Evolutionary conservation across 2,888 invertebrate species (phyloP).

Genomic region (Epirrhoe tristata): DNA sequence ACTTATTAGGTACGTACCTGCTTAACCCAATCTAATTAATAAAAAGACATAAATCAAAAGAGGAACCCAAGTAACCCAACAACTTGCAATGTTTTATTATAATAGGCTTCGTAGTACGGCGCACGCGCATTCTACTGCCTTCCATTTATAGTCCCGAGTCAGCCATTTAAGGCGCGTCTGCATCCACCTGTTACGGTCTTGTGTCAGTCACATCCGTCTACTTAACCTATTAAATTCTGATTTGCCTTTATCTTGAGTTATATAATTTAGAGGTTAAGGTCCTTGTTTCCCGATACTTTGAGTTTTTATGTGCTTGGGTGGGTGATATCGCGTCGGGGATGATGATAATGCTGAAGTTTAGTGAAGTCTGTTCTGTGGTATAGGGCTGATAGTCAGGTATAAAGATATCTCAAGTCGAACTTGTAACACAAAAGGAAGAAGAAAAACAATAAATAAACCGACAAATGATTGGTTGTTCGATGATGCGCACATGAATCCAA

Average conservation of each 20-base stretch:
- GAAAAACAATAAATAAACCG: not conserved
- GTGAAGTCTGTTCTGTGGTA: too few relatives aligned
- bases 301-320: too few relatives aligned
- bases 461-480: not conserved
- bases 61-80: slow-evolving; percentile 11
- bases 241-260: slow-evolving; percentile 47
- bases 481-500: not conserved
- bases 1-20: too few relatives aligned
- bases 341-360: too few relatives aligned
- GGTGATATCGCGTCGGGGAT: too few relatives aligned
- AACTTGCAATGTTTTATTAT: slow-evolving; percentile 26
- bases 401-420: too few relatives aligned
- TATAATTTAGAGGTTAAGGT: slow-evolving; percentile 25
- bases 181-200: slow-evolving; percentile 59
- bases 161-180: slow-evolving; percentile 65
- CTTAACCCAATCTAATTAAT: not conserved
- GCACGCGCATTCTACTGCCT: slow-evolving; percentile 72
- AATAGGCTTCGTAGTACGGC: slow-evolving; percentile 37
- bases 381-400: too few relatives aligned
- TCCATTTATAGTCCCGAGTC: slow-evolving; percentile 67
- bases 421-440: not conserved
- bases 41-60: slow-evolving; percentile 19
- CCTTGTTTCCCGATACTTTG: not conserved
- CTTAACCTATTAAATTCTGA: slow-evolving; percentile 62
- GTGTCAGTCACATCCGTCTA: slow-evolving; percentile 60